phyloP scores from a whole-genome alignment of 1,140 invertebrate species.

The Akabosia matsudoensis region DNA sequence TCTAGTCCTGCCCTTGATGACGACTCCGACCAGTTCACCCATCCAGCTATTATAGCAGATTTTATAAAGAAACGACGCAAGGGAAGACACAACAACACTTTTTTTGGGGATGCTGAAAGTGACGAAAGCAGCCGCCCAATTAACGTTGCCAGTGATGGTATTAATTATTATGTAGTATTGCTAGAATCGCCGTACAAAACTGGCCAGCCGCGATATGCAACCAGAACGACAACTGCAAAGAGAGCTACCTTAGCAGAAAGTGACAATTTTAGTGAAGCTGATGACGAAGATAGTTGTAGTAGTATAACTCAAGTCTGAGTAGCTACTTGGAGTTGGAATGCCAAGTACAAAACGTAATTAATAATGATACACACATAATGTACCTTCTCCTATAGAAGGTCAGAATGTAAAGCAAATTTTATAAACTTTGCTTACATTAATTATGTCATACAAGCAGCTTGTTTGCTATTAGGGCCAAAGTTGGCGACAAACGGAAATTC shows the following conservation, averaged over 20 bases:
- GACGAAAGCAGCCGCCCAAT: constrained; percentile 14
- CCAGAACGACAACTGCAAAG: background rate
- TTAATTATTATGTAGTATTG: constrained; percentile 16
- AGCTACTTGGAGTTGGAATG: background rate
- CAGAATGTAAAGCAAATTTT: too few relatives aligned
- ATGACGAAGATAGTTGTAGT: background rate
- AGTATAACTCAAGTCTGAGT: constrained; percentile 4
- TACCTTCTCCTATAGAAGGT: too few relatives aligned
- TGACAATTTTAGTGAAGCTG: background rate
- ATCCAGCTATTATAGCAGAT: constrained; percentile 6
- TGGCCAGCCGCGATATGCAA: background rate
- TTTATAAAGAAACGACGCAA: constrained; percentile 23
- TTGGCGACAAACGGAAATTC: background rate
- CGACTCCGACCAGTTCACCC: constrained; percentile 21
- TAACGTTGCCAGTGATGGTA: constrained; percentile 18
- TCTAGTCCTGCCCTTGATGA: background rate
- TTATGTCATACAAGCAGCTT: background rate
- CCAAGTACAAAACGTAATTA: background rate
- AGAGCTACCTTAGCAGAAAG: background rate
- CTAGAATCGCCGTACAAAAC: constrained; percentile 7
- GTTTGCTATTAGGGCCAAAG: too few relatives aligned
- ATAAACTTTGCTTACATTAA: background rate
- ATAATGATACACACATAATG: too few relatives aligned
- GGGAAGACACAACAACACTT: background rate
- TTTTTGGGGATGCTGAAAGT: background rate